A percentile compares a stretch with the other conserved stretches of the same genome.
Conservation (phyloP, 2,113 vertebrate species). For the Pituophis catenifer region DNA sequence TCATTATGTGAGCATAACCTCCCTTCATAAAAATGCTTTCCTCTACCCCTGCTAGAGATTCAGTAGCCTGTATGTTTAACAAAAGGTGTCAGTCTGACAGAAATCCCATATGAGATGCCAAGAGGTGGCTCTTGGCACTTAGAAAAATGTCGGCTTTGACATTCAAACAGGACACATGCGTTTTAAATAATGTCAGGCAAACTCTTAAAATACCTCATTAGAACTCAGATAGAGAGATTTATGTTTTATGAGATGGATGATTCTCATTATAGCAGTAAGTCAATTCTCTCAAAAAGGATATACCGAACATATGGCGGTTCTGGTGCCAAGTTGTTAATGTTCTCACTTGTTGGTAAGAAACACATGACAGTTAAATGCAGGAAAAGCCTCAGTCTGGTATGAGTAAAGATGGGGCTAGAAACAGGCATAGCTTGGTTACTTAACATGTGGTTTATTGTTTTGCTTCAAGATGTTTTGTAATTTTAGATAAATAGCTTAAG, state of each 20-base stretch:
- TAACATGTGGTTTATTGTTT: conserved; percentile 48
- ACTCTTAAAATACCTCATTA: conserved; percentile 63
- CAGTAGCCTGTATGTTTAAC: conserved; percentile 58
- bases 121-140: conserved; percentile 62
- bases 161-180: conserved; percentile 65
- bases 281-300: conserved; percentile 60
- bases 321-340: conserved; percentile 69
- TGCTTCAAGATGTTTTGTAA: conserved; percentile 51
- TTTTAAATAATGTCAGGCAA: conserved; percentile 68
- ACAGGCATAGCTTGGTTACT: not conserved
- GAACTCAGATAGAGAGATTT: conserved; percentile 51
- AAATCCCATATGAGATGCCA: conserved; percentile 61
- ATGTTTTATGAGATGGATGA: conserved; percentile 79
- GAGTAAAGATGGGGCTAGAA: not conserved
- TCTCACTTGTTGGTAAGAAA: conserved; percentile 27
- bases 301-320: conserved; percentile 62
- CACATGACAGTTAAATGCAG: not conserved
- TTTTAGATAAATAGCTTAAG: conserved; percentile 57
- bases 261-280: conserved; percentile 68
- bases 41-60: conserved; percentile 64
- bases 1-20: conserved; percentile 60
- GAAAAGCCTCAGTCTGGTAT: conserved; percentile 5
- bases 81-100: conserved; percentile 60
- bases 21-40: conserved; percentile 63
- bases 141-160: conserved; percentile 65